phyloP scores from a whole-genome alignment of 92 coral and sea anemone genomes.

The Porites lobata region DNA sequence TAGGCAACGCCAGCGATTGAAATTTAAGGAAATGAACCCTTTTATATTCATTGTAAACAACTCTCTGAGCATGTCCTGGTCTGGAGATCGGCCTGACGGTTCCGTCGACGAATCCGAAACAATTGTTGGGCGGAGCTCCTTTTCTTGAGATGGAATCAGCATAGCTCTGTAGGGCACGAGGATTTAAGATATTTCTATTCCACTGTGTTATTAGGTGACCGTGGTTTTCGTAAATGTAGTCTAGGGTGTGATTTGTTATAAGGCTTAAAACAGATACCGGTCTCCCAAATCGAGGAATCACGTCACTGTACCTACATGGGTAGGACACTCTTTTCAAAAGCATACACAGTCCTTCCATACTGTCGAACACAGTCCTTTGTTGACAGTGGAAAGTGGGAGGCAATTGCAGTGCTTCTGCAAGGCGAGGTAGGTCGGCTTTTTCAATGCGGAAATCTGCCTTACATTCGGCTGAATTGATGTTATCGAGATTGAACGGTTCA shows the following conservation, averaged over 20 bases:
- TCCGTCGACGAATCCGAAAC: not conserved
- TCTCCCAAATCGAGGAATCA: not conserved
- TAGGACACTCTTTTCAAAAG: conserved; percentile 49
- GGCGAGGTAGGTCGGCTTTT: not conserved
- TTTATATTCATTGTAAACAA: conserved; percentile 2
- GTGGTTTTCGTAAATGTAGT: not conserved
- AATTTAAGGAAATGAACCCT: not conserved
- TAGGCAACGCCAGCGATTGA: conserved; percentile 20
- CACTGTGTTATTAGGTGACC: conserved; percentile 32
- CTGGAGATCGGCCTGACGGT: too few species aligned
- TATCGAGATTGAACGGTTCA: conserved; percentile 54
- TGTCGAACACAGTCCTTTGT: conserved; percentile 26
- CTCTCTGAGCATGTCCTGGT: too few species aligned
- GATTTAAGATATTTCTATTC: conserved; percentile 40
- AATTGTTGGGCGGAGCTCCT: conserved; percentile 27
- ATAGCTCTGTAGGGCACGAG: conserved; percentile 17
- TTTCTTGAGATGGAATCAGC: too few species aligned
- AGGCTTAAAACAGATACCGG: conserved; percentile 32
- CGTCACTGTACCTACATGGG: not conserved
- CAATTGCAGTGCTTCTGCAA: conserved; percentile 50
- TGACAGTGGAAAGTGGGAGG: conserved; percentile 32
- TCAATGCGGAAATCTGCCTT: too few species aligned
- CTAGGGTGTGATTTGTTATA: conserved; percentile 25
- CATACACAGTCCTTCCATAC: conserved; percentile 49
- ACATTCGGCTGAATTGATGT: not conserved